Evolutionary conservation across 1,140 invertebrate species (phyloP), one percentile per base, ranked within the genome.

Genomic region (Asbolus verrucosus): DNA sequence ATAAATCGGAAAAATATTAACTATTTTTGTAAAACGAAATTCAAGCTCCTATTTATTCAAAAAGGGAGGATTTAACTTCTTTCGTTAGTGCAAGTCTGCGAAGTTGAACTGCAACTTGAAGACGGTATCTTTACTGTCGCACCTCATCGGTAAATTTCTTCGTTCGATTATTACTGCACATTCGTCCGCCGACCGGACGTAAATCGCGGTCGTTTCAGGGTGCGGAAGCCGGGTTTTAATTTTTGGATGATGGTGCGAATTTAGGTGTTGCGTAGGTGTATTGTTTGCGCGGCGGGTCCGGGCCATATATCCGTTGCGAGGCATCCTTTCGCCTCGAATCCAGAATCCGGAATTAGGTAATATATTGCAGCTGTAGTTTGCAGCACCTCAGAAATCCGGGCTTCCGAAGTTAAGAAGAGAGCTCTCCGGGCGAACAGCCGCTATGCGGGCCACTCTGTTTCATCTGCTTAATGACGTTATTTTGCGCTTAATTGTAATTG

Each of bases 401-500:
- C 18, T 63, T 63, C 39, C 24, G 13, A 63, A 63, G 61, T 63
- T 63, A 41, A 63, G 39, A 43, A 63, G 39, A 43, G 39, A n/a
- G n/a, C n/a, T n/a, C 61, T 39, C 16, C 36, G 33, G 30, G 39
- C 39, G 39, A 63, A 63, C 61, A 63, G 61, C 39, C 19, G 61
- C 61, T 63, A 43, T 63, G 61, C 61, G 61, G 61, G 61, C 61
- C 61, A 63, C 61, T 63, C 43, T 67, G 54, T 67, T 62, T 71
- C 69, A 67, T 67, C 69, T 67, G 50, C 54, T 67, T 71, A 71
- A 71, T 71, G 43, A 71, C 63, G 69, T 71, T 71, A 71, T 71
- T 71, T 67, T 54, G 65, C 50, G 69, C 69, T 71, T 71, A 71
- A 71, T 71, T 71, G 63, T 71, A 71, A 71, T 66, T 71, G 69